phyloP scores from a whole-genome alignment of 2,113 vertebrate species.

The Dasyprocta punctata region DNA sequence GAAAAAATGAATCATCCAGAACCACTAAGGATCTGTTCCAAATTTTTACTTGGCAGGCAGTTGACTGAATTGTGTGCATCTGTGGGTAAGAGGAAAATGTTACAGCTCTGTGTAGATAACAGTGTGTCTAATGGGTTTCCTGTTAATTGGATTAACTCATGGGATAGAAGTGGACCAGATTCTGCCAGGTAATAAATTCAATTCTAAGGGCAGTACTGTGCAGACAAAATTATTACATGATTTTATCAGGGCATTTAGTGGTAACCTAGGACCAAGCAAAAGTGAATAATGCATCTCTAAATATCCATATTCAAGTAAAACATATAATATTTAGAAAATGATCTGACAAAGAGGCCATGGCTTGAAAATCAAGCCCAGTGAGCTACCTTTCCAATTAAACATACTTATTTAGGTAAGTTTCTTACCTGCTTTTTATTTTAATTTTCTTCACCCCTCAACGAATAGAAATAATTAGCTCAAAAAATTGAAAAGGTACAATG shows the following conservation, averaged over 20 bases:
- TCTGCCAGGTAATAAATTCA: slow-evolving; percentile 11
- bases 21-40: slow-evolving; percentile 40
- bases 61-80: slow-evolving; percentile 5
- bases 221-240: neutral
- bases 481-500: neutral
- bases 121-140: slow-evolving; percentile 54
- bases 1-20: neutral
- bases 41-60: slow-evolving; percentile 43
- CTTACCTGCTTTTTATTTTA: neutral
- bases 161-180: neutral
- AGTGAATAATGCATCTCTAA: neutral
- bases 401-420: neutral
- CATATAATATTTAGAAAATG: neutral
- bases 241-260: slow-evolving; percentile 17
- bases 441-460: neutral
- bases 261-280: neutral
- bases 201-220: slow-evolving; percentile 24
- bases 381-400: neutral
- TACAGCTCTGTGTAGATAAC: slow-evolving; percentile 7
- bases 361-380: neutral
- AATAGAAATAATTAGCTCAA: neutral
- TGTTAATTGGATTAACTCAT: slow-evolving; percentile 67
- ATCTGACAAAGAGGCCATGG: neutral
- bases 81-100: slow-evolving; percentile 14
- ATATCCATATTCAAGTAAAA: neutral